These are phyloP conservation scores for Elaeidobius kamerunicus DNA, from an alignment of 2,888 invertebrate species.

Conservation along the genomic window DNA sequence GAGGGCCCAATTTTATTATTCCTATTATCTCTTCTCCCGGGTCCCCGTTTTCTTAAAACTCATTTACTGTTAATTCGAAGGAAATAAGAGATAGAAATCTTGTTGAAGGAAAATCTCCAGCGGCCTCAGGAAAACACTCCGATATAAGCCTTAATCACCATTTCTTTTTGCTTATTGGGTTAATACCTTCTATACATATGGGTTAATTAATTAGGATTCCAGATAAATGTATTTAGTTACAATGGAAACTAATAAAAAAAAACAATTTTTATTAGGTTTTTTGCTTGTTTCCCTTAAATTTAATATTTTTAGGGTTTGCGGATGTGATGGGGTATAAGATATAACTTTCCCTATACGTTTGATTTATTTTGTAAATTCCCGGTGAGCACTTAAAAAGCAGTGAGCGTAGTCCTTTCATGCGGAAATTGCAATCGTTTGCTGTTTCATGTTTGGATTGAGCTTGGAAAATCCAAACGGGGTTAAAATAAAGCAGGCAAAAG, in stretches of 20 bases:
- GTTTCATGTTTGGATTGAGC: conserved; percentile 16
- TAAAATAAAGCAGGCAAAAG: conserved; percentile 5
- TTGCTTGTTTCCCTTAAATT: too few species aligned
- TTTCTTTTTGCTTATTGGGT: background rate
- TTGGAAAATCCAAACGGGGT: conserved; percentile 7
- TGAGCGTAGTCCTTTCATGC: conserved; percentile 7
- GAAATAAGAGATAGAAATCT: background rate
- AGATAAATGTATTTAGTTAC: too few species aligned
- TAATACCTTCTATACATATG: too few species aligned
- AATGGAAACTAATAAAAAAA: too few species aligned
- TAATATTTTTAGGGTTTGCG: too few species aligned
- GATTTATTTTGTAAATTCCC: conserved; percentile 19
- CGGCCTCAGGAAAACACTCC: background rate
- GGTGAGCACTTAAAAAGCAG: conserved; percentile 21
- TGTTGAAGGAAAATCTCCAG: background rate
- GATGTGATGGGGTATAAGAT: too few species aligned
- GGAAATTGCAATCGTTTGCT: conserved; percentile 19
- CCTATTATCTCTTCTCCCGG: background rate
- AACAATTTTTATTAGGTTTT: too few species aligned
- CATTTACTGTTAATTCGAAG: background rate
- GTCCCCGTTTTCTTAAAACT: background rate
- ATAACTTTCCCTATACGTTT: background rate
- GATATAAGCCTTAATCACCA: background rate
- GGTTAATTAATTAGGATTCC: too few species aligned
- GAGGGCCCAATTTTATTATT: background rate